These are phyloP conservation scores for Encarsia formosa DNA, from an alignment of 2,888 invertebrate species.

Conservation along the genomic window DNA sequence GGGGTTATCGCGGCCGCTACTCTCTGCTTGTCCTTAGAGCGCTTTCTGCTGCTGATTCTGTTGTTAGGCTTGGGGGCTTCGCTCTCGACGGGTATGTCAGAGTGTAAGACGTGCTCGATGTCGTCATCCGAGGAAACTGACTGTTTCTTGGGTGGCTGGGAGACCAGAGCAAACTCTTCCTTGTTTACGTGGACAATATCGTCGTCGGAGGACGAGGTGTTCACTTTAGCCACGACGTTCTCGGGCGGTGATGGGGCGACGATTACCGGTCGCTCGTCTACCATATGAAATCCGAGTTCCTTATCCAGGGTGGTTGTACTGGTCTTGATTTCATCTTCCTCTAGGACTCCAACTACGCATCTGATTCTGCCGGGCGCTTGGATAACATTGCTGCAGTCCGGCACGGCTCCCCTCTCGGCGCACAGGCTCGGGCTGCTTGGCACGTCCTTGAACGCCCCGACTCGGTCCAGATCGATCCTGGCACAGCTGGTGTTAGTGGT, in stretches of 20 bases:
- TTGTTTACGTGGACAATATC: constrained; percentile 40
- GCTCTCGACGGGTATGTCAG: too few species aligned
- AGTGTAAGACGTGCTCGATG: constrained; percentile 40
- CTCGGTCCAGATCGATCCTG: constrained; percentile 43
- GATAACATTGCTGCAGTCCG: constrained; percentile 31
- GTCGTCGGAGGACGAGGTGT: constrained; percentile 34
- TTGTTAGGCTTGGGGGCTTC: neutral
- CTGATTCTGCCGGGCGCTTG: neutral
- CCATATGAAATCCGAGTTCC: constrained; percentile 3
- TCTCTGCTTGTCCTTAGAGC: constrained; percentile 22
- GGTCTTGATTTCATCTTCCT: neutral
- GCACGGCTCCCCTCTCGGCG: constrained; percentile 47
- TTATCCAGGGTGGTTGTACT: neutral
- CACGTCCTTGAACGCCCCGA: constrained; percentile 43
- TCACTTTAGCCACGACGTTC: neutral
- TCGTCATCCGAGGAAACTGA: constrained; percentile 43
- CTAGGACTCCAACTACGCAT: neutral
- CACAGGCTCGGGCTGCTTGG: constrained; percentile 42
- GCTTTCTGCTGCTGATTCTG: constrained; percentile 10
- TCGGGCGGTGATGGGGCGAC: neutral
- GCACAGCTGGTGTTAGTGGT: constrained; percentile 27
- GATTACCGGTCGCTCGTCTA: too few species aligned
- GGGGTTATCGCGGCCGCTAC: too few species aligned
- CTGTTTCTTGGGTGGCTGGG: neutral
- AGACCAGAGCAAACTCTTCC: constrained; percentile 15